Conservation (phyloP, 2,797 vertebrate species). For the Cichlasoma orientale region DNA sequence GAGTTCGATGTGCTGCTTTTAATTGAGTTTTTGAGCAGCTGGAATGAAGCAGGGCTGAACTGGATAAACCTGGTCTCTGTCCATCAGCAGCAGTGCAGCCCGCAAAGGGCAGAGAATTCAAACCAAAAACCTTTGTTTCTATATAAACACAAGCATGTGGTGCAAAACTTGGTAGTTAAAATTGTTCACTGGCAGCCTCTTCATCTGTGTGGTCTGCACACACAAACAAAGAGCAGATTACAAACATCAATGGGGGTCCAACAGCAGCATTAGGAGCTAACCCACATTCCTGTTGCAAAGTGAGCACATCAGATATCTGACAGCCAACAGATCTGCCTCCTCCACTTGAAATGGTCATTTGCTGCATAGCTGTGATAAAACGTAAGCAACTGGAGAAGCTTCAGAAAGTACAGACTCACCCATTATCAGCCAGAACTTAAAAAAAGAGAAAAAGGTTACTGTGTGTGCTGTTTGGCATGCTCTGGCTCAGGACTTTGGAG, state of each 20-base stretch:
- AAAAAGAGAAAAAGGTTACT: not conserved
- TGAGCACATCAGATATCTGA: constrained; percentile 43
- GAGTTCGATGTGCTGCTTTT: constrained; percentile 53
- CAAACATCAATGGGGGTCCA: constrained; percentile 49
- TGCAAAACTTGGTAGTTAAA: constrained; percentile 38
- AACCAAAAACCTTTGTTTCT: constrained; percentile 50
- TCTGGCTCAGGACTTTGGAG: constrained; percentile 15
- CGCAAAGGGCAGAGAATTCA: constrained; percentile 36
- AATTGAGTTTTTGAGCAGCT: constrained; percentile 60
- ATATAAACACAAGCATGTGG: constrained; percentile 40
- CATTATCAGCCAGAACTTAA: not conserved
- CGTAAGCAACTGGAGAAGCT: not conserved
- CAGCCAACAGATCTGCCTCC: constrained; percentile 11
- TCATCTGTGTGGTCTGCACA: constrained; percentile 36
- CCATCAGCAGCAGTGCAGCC: constrained; percentile 26
- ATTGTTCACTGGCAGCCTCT: constrained; percentile 33
- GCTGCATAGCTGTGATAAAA: not conserved
- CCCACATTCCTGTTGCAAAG: constrained; percentile 59
- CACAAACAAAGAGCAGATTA: constrained; percentile 58
- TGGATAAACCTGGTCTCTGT: constrained; percentile 42
- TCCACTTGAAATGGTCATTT: constrained; percentile 24
- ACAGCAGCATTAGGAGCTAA: constrained; percentile 59
- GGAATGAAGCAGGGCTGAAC: constrained; percentile 49
- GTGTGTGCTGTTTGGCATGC: constrained; percentile 18
- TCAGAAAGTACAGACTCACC: not conserved